Evolutionary conservation across 2,888 invertebrate species (phyloP).

Genomic region (Sinohyriopsis cumingii): DNA sequence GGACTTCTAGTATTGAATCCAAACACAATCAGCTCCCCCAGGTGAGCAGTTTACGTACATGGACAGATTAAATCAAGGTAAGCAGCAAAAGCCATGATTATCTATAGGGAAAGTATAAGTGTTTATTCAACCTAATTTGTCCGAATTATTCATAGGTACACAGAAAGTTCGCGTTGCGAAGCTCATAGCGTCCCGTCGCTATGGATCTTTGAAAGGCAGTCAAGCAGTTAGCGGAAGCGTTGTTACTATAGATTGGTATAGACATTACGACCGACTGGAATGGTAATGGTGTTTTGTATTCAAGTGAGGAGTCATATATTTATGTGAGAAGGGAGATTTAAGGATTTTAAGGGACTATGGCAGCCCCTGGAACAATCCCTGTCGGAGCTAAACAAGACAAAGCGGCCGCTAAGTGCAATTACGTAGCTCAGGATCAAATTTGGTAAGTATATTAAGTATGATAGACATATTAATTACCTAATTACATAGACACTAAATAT

Average conservation of each 20-base stretch:
- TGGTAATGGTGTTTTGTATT: too few relatives aligned
- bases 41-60: not conserved
- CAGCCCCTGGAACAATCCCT: not conserved
- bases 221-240: too few relatives aligned
- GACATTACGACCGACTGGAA: too few relatives aligned
- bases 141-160: too few relatives aligned
- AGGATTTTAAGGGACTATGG: slow-evolving; percentile 5
- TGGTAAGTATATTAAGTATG: slow-evolving; percentile 51
- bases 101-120: not conserved
- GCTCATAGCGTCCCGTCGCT: too few relatives aligned
- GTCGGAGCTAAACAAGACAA: slow-evolving; percentile 26
- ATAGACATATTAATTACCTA: slow-evolving; percentile 7
- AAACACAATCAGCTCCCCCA: not conserved
- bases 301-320: too few relatives aligned
- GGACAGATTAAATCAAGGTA: too few relatives aligned
- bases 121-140: too few relatives aligned
- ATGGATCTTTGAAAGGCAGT: too few relatives aligned
- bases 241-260: too few relatives aligned
- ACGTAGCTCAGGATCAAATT: slow-evolving; percentile 67
- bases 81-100: not conserved
- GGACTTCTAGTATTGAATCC: not conserved
- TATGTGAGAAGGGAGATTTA: too few relatives aligned
- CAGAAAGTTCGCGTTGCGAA: too few relatives aligned
- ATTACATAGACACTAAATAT: slow-evolving; percentile 9
- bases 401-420: slow-evolving; percentile 62